Conservation (phyloP, 2,888 invertebrate species). For the Cataglyphis albicans region DNA sequence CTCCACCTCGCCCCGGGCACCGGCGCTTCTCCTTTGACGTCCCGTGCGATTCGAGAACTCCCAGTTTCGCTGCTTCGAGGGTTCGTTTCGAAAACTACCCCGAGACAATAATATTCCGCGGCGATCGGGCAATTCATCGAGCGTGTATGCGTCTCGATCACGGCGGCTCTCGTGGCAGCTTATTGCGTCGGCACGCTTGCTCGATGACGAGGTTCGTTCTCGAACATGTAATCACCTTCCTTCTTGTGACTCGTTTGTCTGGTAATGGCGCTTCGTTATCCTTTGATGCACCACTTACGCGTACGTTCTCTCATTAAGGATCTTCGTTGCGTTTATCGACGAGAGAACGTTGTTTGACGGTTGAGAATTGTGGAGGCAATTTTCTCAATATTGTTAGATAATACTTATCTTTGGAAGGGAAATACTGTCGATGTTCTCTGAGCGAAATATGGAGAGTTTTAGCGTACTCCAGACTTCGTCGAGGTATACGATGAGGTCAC, state of each 20-base stretch:
- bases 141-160: conserved; percentile 21
- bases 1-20: conserved; percentile 83
- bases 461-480: conserved; percentile 31
- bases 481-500: conserved; percentile 33
- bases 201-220: conserved; percentile 38
- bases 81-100: conserved; percentile 75
- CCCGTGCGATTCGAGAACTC: conserved; percentile 74
- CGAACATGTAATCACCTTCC: conserved; percentile 35
- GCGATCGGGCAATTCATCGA: conserved; percentile 66
- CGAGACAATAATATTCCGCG: conserved; percentile 66
- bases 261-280: conserved; percentile 27
- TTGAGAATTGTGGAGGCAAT: not conserved
- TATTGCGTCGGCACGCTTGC: conserved; percentile 35
- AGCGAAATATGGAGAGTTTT: not conserved
- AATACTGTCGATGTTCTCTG: conserved; percentile 61
- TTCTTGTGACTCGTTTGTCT: conserved; percentile 35
- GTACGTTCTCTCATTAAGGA: conserved; percentile 1
- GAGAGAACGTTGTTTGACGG: not conserved
- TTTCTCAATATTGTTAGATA: conserved; percentile 22
- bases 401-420: conserved; percentile 62
- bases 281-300: conserved; percentile 41
- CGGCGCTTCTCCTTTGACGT: conserved; percentile 83
- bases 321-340: conserved; percentile 11
- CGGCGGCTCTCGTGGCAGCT: conserved; percentile 22
- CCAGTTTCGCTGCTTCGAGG: conserved; percentile 74